phyloP scores from a whole-genome alignment of 2,797 vertebrate species.

The Sparidentex hasta region DNA sequence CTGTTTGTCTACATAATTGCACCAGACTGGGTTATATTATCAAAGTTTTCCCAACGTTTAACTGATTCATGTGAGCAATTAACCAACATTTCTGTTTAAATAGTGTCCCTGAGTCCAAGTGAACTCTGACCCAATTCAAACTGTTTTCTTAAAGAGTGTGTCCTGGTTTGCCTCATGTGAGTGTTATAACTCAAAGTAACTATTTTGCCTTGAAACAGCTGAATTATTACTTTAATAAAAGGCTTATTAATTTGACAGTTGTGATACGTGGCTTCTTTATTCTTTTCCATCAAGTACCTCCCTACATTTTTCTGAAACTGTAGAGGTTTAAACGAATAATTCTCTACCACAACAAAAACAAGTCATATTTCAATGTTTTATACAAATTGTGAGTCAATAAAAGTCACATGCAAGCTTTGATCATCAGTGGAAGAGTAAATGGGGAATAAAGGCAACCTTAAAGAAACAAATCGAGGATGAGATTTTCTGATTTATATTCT shows the following conservation, averaged over 20 bases:
- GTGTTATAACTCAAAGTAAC: slow-evolving; percentile 24
- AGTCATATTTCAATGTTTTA: slow-evolving; percentile 17
- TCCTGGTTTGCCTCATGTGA: slow-evolving; percentile 42
- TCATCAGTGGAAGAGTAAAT: slow-evolving; percentile 3
- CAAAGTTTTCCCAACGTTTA: slow-evolving; percentile 61
- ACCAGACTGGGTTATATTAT: slow-evolving; percentile 43
- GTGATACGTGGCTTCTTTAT: too few species aligned
- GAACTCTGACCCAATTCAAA: slow-evolving; percentile 56
- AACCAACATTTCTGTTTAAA: slow-evolving; percentile 57
- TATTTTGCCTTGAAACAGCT: slow-evolving; percentile 21
- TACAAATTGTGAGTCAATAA: slow-evolving; percentile 21
- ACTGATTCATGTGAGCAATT: slow-evolving; percentile 49
- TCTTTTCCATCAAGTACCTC: slow-evolving; percentile 26
- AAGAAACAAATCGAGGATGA: neutral
- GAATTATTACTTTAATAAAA: slow-evolving; percentile 57
- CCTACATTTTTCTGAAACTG: slow-evolving; percentile 29
- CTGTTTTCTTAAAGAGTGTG: slow-evolving; percentile 24
- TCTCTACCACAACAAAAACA: neutral
- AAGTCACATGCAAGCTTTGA: slow-evolving; percentile 12
- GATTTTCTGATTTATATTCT: neutral
- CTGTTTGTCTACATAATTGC: slow-evolving; percentile 58
- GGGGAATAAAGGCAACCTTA: neutral
- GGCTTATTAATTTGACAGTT: slow-evolving; percentile 30
- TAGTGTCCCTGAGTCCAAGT: slow-evolving; percentile 41
- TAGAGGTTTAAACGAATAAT: neutral